Base-by-base conservation (phyloP, 2,797 vertebrate species). In the Pempheris klunzingeri region DNA sequence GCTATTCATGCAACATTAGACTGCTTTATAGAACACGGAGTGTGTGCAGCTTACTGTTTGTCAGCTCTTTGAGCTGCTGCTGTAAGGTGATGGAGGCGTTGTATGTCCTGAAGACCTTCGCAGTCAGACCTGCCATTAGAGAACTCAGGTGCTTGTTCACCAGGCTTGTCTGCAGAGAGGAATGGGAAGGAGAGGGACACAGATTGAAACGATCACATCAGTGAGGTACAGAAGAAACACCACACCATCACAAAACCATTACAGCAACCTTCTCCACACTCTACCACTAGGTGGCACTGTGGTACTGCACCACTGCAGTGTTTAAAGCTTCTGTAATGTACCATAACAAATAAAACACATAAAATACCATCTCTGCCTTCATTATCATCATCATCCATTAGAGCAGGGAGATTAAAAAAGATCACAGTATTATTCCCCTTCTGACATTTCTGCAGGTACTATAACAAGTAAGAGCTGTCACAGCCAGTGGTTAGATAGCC, bases 41-140 rank as follows among this genome's bases (percentile, higher is more conserved):
- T 53, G 62, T 26, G 49, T 14, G 68, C 17, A 52, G 64, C 92
- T 88, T 89, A 96, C 94, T 58, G 79, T 93, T 95, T 36, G 92
- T 86, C 59, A 96, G 95, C 69, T 90, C 78, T 73, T 88, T 89
- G 13, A 96, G 95, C 75, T 96, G 95, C 86, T 95, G 80, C 81
- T 96, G 94, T 71, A 96, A 88, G 2, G 94, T 96, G 85, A 94
- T 91, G 26, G 94, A 96, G 80, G 95, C 95, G 28, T 95, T 95
- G 70, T 94, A 95, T 0, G 94, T 95, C 94, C 94, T 94, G 90
- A 95, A 96, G 74, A 95, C 94, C 85, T 96, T 96, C 2, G 96
- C 96, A 18, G 93, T 92, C 78, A 96, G 91, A 66, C 95, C 96
- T 0, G 90, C 82, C 96, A 96, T 96, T 18, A 96, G 77, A 41